Base-by-base conservation (phyloP, 1,140 invertebrate genomes). In the Dendroctonus valens region DNA sequence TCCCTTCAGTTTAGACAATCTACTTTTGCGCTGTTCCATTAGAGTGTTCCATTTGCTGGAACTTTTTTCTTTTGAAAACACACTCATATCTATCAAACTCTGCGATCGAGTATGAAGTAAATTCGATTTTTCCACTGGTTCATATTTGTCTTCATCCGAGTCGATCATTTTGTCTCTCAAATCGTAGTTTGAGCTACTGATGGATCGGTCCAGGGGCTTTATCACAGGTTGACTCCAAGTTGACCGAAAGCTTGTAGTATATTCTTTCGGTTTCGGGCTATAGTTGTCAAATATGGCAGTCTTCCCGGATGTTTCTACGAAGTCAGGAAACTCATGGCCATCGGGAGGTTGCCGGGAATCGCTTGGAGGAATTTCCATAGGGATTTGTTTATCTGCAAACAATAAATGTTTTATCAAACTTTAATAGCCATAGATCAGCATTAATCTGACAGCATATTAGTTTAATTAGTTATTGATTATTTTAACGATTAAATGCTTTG, bases 281-380 rank as follows among this genome's bases (percentile, higher is more conserved):
- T 53, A 65, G 6, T 26, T 12, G 41, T 46, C 15, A 40, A 50
- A 49, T 7, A 15, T 12, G 11, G 12, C 38, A 7, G n/a, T 40
- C 7, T 41, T 50, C 12, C 53, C n/a, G 46, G 37, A 51, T 40
- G 81, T 87, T 77, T 91, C 89, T 67, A 87, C 82, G 64, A 87
- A 88, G 71, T 89, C 88, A 38, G 87, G 91, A 80, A 92, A 93
- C 77, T 94, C 92, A 76, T 93, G 89, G 70, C 92, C 92, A 79
- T 94, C 92, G 52, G 92, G 91, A 66, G 92, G 92, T 73, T 92
- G 84, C 69, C 92, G 84, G 38, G 88, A 88, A 72, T 73, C 70
- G 69, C 68, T 77, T 53, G 74, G 70, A 46, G 69, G 74, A 69
- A 68, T 68, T 63, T 74, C 74, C 75, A 77, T 77, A 67, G 46